Evolutionary conservation across 2,113 vertebrate genomes (phyloP), one percentile per base, ranked within the genome.

Genomic region (Syrrhaptes paradoxus): DNA sequence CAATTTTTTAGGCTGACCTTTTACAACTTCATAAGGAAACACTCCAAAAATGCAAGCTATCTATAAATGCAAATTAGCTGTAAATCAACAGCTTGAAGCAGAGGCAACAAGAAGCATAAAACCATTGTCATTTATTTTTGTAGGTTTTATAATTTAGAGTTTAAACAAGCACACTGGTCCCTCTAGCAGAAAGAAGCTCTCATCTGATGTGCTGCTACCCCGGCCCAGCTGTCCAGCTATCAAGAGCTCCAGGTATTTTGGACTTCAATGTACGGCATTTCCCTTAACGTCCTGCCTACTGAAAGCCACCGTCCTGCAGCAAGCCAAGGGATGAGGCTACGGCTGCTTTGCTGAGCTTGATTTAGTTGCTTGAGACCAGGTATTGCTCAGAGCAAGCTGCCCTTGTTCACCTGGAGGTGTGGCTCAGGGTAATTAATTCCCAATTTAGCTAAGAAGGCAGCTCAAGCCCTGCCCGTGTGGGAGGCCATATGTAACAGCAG

Each of bases 251-350:
- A 32, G 15, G 6, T 76, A 24, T 73, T 94, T 76, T 26, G 32
- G 41, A 67, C n/a, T 26, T 61, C 1, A 0, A 9, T 22, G 12
- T 8, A 10, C 0, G 0, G 29, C 1, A 0, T 74, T 70, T 66
- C 20, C 63, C 51, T 67, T 32, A 31, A 12, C 2, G 0, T 24
- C 28, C 43, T 81, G 61, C 48, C 80, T 41, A 0, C 66, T 46
- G 80, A 31, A 63, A 86, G 41, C 36, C 48, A 6, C 1, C 1
- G 41, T 58, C 63, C 16, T 48, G 26, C 20, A 80, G 75, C 72
- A 29, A 0, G 4, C 16, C 11, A 7, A 77, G 51, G 1, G 0
- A 36, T 1, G 2, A 75, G 21, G 54, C 11, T 34, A 21, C 0
- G 0, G 12, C 25, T 58, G 46, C 93, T 74, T 45, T 1, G 0